Conservation (phyloP, 1,140 invertebrate species). For the Grapholita molesta region DNA sequence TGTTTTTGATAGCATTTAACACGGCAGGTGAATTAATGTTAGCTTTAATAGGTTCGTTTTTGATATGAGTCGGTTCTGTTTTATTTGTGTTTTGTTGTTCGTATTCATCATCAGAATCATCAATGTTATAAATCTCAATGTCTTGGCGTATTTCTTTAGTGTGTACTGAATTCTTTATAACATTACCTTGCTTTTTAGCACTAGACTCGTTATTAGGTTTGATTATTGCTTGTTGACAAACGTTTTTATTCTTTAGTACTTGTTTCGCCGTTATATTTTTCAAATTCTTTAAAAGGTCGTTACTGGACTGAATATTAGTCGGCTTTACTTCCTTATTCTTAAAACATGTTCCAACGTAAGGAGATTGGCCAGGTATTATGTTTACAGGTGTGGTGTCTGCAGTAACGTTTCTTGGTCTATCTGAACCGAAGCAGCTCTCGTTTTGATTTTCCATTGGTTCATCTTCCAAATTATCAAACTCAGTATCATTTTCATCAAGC, state of each 20-base stretch:
- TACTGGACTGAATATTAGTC: slow-evolving; percentile 27
- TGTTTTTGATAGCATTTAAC: slow-evolving; percentile 46
- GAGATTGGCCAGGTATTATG: not conserved
- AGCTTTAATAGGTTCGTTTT: slow-evolving; percentile 3
- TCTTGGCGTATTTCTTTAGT: slow-evolving; percentile 37
- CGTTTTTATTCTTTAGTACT: slow-evolving; percentile 26
- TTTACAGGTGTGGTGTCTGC: not conserved
- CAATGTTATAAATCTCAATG: slow-evolving; percentile 64
- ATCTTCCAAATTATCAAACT: not conserved
- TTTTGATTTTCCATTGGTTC: not conserved
- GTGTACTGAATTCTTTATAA: not conserved
- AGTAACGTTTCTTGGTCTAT: not conserved
- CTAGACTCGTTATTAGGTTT: not conserved
- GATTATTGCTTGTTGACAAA: not conserved
- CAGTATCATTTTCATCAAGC: not conserved
- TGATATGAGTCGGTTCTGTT: not conserved
- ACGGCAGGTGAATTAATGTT: not conserved
- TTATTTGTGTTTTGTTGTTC: slow-evolving; percentile 7
- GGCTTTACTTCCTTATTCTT: no score
- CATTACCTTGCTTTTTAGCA: not conserved
- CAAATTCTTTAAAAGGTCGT: slow-evolving; percentile 51
- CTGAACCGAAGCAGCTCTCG: not conserved
- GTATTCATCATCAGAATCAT: slow-evolving; percentile 64
- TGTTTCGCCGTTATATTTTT: slow-evolving; percentile 55
- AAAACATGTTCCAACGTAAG: no score